Percentiles rank a stretch among this genome's conserved stretches.
Evolutionary conservation across 2,797 vertebrate species (phyloP).

Genomic region (Acrocephalus scirpaceus): DNA sequence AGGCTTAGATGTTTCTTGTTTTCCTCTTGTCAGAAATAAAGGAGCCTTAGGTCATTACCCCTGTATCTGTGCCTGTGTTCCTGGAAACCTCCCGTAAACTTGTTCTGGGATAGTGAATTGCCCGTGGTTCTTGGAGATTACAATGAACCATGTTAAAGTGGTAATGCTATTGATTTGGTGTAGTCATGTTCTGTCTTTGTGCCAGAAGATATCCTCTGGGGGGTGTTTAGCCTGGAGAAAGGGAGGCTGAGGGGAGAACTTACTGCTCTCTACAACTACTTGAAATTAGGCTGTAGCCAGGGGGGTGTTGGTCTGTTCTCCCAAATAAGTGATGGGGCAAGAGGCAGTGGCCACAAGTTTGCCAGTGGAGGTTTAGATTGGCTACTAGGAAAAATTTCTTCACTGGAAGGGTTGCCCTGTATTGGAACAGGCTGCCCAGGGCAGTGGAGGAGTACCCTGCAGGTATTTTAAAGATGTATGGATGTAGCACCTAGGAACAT

Average conservation of each 20-base stretch:
- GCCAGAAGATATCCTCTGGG: neutral
- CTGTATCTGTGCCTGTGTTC: neutral
- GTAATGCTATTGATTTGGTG: neutral
- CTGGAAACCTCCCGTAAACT: neutral
- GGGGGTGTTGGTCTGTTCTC: neutral
- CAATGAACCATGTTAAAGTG: fast-evolving
- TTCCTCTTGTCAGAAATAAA: neutral
- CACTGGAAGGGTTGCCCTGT: neutral
- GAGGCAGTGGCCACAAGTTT: neutral
- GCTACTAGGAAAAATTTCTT: neutral
- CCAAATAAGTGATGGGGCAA: neutral
- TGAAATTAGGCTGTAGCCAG: neutral
- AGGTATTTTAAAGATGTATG: neutral
- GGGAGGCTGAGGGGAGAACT: neutral
- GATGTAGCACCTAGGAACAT: neutral
- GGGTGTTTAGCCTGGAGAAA: neutral
- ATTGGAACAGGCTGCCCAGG: neutral
- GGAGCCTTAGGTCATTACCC: fast-evolving
- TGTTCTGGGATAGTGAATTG: neutral
- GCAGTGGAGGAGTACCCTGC: neutral
- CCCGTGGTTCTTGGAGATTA: neutral
- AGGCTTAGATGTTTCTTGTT: neutral
- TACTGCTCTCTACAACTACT: neutral
- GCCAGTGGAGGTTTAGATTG: neutral
- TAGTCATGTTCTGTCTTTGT: neutral